Conservation (phyloP, 2,113 vertebrate genomes). For the Suncus etruscus region DNA sequence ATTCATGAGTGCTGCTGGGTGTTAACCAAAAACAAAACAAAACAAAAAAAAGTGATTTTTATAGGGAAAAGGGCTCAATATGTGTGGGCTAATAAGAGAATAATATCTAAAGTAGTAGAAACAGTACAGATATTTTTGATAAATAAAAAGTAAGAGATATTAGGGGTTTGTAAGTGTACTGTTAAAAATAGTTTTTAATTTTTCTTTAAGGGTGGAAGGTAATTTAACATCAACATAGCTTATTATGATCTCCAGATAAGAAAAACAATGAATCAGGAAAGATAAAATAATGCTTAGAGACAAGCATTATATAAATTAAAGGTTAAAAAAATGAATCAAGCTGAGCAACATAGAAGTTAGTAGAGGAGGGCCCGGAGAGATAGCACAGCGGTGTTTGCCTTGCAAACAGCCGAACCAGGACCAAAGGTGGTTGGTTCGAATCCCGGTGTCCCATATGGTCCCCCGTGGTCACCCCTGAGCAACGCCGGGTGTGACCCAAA, state of each 20-base stretch:
- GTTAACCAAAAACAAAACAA: no score
- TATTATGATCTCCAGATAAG: background rate
- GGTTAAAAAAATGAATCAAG: background rate
- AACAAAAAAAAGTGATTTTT: background rate
- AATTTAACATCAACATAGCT: background rate
- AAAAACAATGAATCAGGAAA: background rate
- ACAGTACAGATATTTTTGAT: background rate
- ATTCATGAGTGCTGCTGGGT: no score
- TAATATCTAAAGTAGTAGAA: background rate
- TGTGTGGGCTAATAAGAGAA: background rate
- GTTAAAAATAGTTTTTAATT: background rate
- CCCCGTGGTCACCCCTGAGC: no score
- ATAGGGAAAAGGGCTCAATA: no score
- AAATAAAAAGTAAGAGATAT: background rate
- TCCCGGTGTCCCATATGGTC: no score
- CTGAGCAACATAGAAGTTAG: background rate
- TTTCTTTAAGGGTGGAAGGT: background rate
- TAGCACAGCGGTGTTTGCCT: no score
- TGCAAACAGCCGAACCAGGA: no score
- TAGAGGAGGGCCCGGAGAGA: no score
- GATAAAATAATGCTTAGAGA: background rate
- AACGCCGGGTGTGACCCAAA: no score
- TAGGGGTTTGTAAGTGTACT: background rate
- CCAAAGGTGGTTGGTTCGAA: no score
- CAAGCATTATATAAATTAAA: no score